These are phyloP conservation scores for Drosophila mercatorum DNA, from an alignment of 2,888 invertebrate species.

Conservation along the genomic window DNA sequence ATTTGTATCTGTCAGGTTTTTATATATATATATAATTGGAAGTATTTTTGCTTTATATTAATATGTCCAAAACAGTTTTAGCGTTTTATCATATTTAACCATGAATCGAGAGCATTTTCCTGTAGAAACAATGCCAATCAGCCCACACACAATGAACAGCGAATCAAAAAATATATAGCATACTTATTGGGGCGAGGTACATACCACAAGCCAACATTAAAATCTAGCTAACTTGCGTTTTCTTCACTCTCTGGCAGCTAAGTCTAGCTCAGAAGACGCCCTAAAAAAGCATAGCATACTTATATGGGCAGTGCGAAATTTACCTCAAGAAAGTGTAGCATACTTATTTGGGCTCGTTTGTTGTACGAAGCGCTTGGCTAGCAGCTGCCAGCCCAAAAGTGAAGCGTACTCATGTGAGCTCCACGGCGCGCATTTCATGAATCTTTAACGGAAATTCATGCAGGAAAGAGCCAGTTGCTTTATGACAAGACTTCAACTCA, in stretches of 20 bases:
- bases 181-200: neutral
- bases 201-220: neutral
- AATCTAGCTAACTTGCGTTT: neutral
- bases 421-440: neutral
- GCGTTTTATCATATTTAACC: neutral
- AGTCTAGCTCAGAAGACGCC: too few species aligned
- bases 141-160: too few species aligned
- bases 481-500: neutral
- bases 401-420: neutral
- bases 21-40: too few species aligned
- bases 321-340: neutral
- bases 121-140: too few species aligned
- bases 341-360: neutral
- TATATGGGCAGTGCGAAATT: neutral
- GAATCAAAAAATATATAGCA: constrained; percentile 4
- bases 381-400: neutral
- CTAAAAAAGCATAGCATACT: neutral
- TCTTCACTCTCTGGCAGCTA: too few species aligned
- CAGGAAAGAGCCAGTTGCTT: neutral
- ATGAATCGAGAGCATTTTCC: too few species aligned
- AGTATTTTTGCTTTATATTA: neutral
- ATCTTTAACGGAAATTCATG: neutral
- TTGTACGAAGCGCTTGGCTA: neutral
- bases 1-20: neutral
- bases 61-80: neutral